These are phyloP conservation scores for Xanthia togata DNA, from an alignment of 2,888 invertebrate species.

Conservation along the genomic window DNA sequence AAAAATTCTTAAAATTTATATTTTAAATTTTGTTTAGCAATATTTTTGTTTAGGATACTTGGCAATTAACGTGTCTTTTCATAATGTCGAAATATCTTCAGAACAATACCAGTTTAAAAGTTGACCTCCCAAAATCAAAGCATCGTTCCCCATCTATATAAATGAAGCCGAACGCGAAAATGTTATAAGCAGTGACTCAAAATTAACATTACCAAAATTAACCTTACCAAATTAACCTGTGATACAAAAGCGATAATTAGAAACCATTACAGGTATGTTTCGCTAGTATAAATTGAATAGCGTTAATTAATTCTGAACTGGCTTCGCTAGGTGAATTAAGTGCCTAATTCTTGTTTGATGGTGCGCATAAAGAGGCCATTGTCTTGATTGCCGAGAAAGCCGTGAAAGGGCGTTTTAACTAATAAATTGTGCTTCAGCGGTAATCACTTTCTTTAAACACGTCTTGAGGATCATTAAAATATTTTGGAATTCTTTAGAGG, in stretches of 20 bases:
- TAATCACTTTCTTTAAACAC: slow-evolving; percentile 38
- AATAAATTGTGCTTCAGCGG: slow-evolving; percentile 40
- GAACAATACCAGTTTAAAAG: not conserved
- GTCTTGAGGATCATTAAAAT: not conserved
- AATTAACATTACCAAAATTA: not conserved
- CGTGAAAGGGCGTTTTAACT: slow-evolving; percentile 39
- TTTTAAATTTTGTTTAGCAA: not conserved
- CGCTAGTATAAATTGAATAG: slow-evolving; percentile 53
- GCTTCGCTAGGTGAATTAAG: slow-evolving; percentile 58
- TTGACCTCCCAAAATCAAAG: not conserved
- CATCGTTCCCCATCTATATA: no score
- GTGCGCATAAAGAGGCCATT: slow-evolving; percentile 57
- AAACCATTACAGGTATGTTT: slow-evolving; percentile 57
- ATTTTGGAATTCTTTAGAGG: no score
- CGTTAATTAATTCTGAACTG: slow-evolving; percentile 64
- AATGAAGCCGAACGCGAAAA: not conserved
- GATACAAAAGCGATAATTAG: slow-evolving; percentile 48
- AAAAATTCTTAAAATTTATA: not conserved
- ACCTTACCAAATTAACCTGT: slow-evolving; percentile 9
- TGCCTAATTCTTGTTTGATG: slow-evolving; percentile 67
- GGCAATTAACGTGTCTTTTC: not conserved
- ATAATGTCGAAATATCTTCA: no score
- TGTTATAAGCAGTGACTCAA: not conserved
- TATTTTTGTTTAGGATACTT: no score
- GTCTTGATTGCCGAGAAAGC: slow-evolving; percentile 49